phyloP scores from a whole-genome alignment of 2,888 invertebrate species.

The Nycteola revayana region DNA sequence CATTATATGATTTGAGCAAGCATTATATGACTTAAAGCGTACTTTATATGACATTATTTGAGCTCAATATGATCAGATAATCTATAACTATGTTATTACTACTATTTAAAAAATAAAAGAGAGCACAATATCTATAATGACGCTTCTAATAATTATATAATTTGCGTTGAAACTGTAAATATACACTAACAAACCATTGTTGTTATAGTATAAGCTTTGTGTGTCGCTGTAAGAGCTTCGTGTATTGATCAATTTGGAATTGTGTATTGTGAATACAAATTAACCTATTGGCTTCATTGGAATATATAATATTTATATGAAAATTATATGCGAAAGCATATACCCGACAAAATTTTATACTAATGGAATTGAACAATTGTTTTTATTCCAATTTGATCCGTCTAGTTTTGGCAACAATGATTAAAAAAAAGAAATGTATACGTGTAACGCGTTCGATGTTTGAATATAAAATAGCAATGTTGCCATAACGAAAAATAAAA shows the following conservation, averaged over 20 bases:
- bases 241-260: slow-evolving; percentile 79
- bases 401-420: slow-evolving; percentile 67
- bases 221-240: slow-evolving; percentile 66
- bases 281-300: slow-evolving; percentile 62
- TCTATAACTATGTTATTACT: too few species aligned
- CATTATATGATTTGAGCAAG: too few species aligned
- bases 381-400: slow-evolving; percentile 76
- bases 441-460: slow-evolving; percentile 19
- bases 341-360: slow-evolving; percentile 20
- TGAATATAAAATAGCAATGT: slow-evolving; percentile 44
- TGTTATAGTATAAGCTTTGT: slow-evolving; percentile 59
- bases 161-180: slow-evolving; percentile 53
- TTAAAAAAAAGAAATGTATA: slow-evolving; percentile 5
- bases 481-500: slow-evolving; percentile 68
- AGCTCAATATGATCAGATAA: too few species aligned
- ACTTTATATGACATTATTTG: too few species aligned
- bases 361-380: slow-evolving; percentile 30
- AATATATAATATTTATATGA: slow-evolving; percentile 10
- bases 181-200: slow-evolving; percentile 80
- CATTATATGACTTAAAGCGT: too few species aligned
- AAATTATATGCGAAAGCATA: slow-evolving; percentile 13
- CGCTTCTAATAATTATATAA: slow-evolving; percentile 36
- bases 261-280: slow-evolving; percentile 57
- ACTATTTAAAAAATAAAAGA: too few species aligned
- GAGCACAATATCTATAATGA: background rate